Base-by-base conservation (phyloP, 2,113 vertebrate genomes). In the Thryonomys swinderianus region DNA sequence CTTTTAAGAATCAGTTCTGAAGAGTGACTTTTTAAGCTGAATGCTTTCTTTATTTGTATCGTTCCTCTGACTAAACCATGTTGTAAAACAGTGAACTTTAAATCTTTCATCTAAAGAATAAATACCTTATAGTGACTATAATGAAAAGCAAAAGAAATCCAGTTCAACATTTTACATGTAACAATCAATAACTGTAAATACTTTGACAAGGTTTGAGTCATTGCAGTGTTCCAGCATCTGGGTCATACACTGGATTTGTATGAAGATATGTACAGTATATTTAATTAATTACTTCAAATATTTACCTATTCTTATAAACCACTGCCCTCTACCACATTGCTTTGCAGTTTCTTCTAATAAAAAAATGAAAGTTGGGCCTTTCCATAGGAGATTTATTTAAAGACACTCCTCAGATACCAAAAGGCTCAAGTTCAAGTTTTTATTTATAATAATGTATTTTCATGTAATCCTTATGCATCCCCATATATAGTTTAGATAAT, bases 1-100 rank as follows among this genome's bases (percentile, higher is more conserved):
- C 11, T 82, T 23, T 37, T 62, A 25, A 92, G 55, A 90, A 85
- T 95, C 57, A 74, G 42, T 82, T 89, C n/a, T 82, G 53, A 87
- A n/a, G 16, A 40, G 17, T 90, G 45, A 6, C 8, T 40, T 89
- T 82, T 62, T 76, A 76, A n/a, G 17, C 48, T 71, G 2, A 9
- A 71, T 20, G 37, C 74, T 95, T 79, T 62, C n/a, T 87, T 9
- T 73, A 27, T 94, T 59, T 78, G 79, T 87, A 84, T 59, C 62
- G 83, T 51, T 34, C 6, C 79, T 64, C 37, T 81, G 53, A 85
- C 30, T 85, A 95, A 94, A 90, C 27, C 21, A 79, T 61, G 21
- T 86, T 30, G 25, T 45, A 81, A 32, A 94, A 89, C 55, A 69
- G 30, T 45, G 76, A 51, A 4, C 62, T 90, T 57, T 69, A 61